Conservation (phyloP, 2,888 invertebrate species). For the Hypomecis punctinalis region DNA sequence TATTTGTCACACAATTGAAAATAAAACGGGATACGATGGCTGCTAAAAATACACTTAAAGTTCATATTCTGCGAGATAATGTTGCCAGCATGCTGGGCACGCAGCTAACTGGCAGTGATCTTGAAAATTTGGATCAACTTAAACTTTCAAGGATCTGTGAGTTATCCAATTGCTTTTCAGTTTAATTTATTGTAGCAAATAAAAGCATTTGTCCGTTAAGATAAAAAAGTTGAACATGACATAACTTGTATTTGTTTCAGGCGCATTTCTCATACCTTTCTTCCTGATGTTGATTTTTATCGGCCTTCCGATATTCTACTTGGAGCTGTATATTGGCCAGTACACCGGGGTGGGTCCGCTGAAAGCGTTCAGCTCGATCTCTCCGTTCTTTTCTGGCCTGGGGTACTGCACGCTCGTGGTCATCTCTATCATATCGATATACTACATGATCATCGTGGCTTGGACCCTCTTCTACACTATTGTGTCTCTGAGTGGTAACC, state of each 20-base stretch:
- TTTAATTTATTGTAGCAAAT: too few species aligned
- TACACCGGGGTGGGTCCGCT: slow-evolving; percentile 91
- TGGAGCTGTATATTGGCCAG: slow-evolving; percentile 92
- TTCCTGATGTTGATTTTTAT: slow-evolving; percentile 89
- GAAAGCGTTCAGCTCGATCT: slow-evolving; percentile 85
- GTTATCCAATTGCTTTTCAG: too few species aligned
- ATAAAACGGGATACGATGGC: too few species aligned
- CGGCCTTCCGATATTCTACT: slow-evolving; percentile 91
- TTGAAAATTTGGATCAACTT: too few species aligned
- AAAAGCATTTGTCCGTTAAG: too few species aligned
- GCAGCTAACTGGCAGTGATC: too few species aligned
- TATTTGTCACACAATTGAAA: too few species aligned
- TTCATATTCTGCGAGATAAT: too few species aligned
- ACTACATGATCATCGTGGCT: slow-evolving; percentile 92
- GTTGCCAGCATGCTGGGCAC: too few species aligned
- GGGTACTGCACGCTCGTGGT: slow-evolving; percentile 89
- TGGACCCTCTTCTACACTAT: slow-evolving; percentile 92
- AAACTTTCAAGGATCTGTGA: too few species aligned
- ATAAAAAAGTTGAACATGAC: too few species aligned
- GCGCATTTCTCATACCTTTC: slow-evolving; percentile 91
- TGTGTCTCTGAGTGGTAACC: slow-evolving; percentile 86
- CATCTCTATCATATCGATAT: slow-evolving; percentile 89
- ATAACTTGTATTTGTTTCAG: slow-evolving; percentile 73
- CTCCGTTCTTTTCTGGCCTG: slow-evolving; percentile 86
- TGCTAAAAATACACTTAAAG: too few species aligned